Percentiles rank a stretch among this genome's conserved stretches.
These are phyloP conservation scores for Euphonia xanthogaster DNA, from an alignment of 2,797 vertebrate genomes.

Conservation along the genomic window DNA sequence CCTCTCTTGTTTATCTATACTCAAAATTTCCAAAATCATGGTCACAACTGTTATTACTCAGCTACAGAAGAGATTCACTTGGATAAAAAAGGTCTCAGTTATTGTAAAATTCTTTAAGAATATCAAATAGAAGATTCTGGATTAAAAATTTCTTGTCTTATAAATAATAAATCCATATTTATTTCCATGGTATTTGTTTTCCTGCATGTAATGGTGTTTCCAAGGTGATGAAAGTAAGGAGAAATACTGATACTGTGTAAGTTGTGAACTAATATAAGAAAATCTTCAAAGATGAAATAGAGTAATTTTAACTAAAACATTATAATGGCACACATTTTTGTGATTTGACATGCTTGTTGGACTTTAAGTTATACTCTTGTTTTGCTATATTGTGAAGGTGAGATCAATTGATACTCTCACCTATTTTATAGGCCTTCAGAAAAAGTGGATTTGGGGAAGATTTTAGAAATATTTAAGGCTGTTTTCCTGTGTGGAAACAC, in stretches of 20 bases:
- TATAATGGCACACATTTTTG: neutral
- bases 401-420: neutral
- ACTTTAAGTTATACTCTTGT: neutral
- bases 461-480: neutral
- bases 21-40: neutral
- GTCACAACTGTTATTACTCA: neutral
- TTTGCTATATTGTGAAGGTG: neutral
- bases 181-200: slow-evolving; percentile 26
- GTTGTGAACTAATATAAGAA: neutral
- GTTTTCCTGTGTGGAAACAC: neutral
- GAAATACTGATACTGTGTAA: neutral
- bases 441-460: neutral
- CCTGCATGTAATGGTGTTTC: slow-evolving; percentile 38
- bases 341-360: neutral
- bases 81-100: neutral
- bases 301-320: neutral
- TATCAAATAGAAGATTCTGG: neutral
- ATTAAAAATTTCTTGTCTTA: neutral
- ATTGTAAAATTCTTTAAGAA: neutral
- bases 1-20: neutral
- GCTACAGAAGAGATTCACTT: neutral
- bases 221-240: slow-evolving; percentile 61
- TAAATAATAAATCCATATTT: neutral
- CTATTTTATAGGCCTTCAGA: neutral
- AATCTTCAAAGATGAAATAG: neutral